A percentile compares a stretch with the other conserved stretches of the same genome.
Evolutionary conservation across 2,888 invertebrate species (phyloP).

Genomic region (Entomobrya proxima): DNA sequence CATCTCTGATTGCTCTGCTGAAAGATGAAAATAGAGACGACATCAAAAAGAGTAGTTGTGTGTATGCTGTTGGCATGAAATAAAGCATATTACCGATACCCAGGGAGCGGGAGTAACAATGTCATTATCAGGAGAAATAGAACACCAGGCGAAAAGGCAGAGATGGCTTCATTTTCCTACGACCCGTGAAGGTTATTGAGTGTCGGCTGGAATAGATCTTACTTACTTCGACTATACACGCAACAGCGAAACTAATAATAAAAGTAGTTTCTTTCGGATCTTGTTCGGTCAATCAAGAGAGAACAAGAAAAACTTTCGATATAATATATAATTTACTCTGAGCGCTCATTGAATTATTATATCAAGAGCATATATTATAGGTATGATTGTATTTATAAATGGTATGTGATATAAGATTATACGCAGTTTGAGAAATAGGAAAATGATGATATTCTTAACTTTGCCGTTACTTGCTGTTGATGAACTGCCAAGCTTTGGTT

Average conservation of each 20-base stretch:
- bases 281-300: conserved; percentile 14
- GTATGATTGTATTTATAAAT: too few species aligned
- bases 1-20: not conserved
- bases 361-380: not conserved
- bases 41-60: not conserved
- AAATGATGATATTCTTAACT: too few species aligned
- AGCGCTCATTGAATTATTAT: not conserved
- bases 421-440: too few species aligned
- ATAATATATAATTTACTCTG: not conserved
- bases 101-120: conserved; percentile 10
- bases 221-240: not conserved
- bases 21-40: conserved; percentile 23
- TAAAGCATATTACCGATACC: not conserved
- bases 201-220: not conserved
- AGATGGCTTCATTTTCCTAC: not conserved
- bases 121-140: conserved; percentile 25
- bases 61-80: too few species aligned
- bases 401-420: too few species aligned
- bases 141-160: not conserved
- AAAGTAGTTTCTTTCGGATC: not conserved
- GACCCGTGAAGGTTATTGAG: not conserved
- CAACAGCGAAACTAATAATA: not conserved
- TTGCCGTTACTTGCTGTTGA: too few species aligned
- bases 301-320: not conserved
- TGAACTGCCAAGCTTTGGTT: not conserved